Conservation (phyloP, 2,888 invertebrate species). For the Cheilosia impressa region DNA sequence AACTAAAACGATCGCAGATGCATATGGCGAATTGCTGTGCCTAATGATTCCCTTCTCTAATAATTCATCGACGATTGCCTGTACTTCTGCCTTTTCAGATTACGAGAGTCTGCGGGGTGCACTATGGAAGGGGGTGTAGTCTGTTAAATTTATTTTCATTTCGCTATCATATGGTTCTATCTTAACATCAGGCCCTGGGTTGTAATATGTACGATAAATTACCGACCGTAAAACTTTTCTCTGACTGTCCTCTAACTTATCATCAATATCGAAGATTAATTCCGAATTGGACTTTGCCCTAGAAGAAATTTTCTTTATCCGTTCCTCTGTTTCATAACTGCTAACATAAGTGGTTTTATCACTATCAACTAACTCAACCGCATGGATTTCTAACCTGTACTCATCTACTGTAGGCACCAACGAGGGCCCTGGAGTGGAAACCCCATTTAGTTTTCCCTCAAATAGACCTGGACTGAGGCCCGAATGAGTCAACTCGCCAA, state of each 20-base stretch:
- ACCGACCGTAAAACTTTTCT: not conserved
- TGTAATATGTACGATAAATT: not conserved
- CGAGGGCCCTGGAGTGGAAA: too few species aligned
- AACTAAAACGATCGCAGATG: slow-evolving; percentile 69
- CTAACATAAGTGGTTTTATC: too few species aligned
- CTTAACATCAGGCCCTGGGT: not conserved
- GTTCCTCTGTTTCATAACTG: too few species aligned
- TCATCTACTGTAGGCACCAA: too few species aligned
- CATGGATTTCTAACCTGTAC: too few species aligned
- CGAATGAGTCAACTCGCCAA: too few species aligned
- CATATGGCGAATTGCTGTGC: slow-evolving; percentile 63
- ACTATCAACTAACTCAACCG: too few species aligned
- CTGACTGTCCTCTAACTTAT: not conserved
- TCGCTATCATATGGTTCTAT: slow-evolving; percentile 13
- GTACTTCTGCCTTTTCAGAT: slow-evolving; percentile 35
- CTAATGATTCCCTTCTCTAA: slow-evolving; percentile 53
- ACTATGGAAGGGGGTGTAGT: slow-evolving; percentile 42
- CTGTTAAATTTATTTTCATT: slow-evolving; percentile 55
- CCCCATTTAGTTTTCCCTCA: too few species aligned
- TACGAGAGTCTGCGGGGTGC: slow-evolving; percentile 40
- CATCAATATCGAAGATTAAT: too few species aligned
- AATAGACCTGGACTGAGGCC: too few species aligned
- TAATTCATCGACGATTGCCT: slow-evolving; percentile 46
- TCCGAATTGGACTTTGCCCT: too few species aligned
- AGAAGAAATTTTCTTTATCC: too few species aligned